phyloP scores from a whole-genome alignment of 2,113 vertebrate genomes.

The Pseudorectes ferrugineus region DNA sequence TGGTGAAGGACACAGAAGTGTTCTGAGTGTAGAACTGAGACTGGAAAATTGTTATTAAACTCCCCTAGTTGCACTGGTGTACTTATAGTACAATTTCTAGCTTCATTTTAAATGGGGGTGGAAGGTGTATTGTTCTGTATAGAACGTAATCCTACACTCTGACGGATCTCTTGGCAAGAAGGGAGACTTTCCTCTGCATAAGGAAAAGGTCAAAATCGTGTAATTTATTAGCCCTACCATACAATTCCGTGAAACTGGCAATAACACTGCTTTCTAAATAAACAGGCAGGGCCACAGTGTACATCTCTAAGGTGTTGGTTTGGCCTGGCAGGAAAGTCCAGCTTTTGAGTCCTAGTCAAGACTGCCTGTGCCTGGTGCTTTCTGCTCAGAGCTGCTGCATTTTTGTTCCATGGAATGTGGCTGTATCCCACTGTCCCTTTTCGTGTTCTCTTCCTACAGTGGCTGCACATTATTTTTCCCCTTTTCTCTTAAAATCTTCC shows the following conservation, averaged over 20 bases:
- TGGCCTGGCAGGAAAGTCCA: not conserved
- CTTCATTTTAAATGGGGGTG: not conserved
- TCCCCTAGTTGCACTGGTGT: not conserved
- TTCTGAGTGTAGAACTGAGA: not conserved
- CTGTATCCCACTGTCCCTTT: not conserved
- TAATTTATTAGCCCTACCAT: not conserved
- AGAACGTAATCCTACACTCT: not conserved
- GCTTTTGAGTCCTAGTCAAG: not conserved
- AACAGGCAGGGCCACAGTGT: not conserved
- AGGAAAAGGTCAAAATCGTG: not conserved
- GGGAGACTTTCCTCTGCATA: not conserved
- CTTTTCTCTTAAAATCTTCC: not conserved
- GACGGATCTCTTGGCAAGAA: not conserved
- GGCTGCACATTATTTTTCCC: not conserved
- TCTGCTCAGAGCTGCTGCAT: not conserved
- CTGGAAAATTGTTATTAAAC: not conserved
- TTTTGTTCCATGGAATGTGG: not conserved
- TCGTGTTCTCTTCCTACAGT: fast-evolving
- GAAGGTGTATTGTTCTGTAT: not conserved
- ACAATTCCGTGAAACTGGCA: not conserved
- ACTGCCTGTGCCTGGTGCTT: not conserved
- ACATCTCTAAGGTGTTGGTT: not conserved
- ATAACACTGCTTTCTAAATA: not conserved
- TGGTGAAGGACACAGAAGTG: not conserved
- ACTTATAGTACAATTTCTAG: not conserved